These are phyloP conservation scores for Cyclophora albipunctata DNA, from an alignment of 2,888 invertebrate genomes.

Conservation along the genomic window DNA sequence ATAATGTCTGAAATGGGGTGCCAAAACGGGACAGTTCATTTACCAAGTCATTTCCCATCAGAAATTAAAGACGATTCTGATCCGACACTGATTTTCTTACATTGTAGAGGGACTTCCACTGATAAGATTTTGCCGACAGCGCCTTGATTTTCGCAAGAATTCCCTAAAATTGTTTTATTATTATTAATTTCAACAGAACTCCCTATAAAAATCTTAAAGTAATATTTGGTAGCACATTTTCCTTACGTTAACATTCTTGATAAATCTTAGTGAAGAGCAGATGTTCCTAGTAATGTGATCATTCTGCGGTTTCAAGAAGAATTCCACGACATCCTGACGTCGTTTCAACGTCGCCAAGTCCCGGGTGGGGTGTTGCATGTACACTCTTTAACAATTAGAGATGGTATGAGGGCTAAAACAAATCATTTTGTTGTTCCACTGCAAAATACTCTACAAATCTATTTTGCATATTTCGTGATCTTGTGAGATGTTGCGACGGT, in stretches of 20 bases:
- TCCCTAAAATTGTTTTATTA: slow-evolving; percentile 52
- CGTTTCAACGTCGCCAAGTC: slow-evolving; percentile 75
- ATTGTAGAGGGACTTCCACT: slow-evolving; percentile 83
- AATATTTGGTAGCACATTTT: background rate
- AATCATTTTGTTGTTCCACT: too few relatives aligned
- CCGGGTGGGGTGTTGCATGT: slow-evolving; percentile 82
- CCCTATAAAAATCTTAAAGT: too few relatives aligned
- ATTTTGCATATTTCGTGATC: too few relatives aligned
- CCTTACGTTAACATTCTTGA: slow-evolving; percentile 78
- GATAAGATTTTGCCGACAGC: slow-evolving; percentile 76
- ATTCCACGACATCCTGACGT: slow-evolving; percentile 82
- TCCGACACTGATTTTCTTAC: slow-evolving; percentile 53
- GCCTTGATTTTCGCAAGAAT: slow-evolving; percentile 79
- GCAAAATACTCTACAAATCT: too few relatives aligned
- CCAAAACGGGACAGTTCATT: too few relatives aligned
- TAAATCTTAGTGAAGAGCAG: slow-evolving; percentile 75
- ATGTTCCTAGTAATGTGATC: slow-evolving; percentile 77
- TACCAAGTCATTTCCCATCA: background rate
- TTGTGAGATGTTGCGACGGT: too few relatives aligned
- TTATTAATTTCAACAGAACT: too few relatives aligned
- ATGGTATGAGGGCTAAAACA: background rate
- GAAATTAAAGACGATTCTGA: too few relatives aligned
- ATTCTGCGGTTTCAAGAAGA: slow-evolving; percentile 78
- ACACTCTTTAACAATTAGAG: slow-evolving; percentile 60
- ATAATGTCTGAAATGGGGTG: slow-evolving; percentile 73